A percentile compares a stretch with the other conserved stretches of the same genome.
These are phyloP conservation scores for Drosophila chauvacae DNA, from an alignment of 1,140 invertebrate genomes.

Conservation along the genomic window DNA sequence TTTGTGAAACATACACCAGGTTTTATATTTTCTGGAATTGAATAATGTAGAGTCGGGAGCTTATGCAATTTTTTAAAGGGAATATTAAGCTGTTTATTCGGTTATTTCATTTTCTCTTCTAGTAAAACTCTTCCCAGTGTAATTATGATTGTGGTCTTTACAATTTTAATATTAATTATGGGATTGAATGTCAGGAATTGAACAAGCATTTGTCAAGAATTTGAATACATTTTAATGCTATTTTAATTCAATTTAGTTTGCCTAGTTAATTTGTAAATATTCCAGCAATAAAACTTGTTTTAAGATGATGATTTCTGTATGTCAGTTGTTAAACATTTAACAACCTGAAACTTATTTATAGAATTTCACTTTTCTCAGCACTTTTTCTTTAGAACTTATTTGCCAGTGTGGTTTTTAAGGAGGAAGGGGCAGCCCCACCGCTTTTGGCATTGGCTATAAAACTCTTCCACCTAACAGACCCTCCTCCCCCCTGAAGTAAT, in stretches of 20 bases:
- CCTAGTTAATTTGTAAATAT: neutral
- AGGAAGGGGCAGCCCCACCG: too few species aligned
- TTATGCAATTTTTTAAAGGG: neutral
- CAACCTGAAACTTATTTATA: neutral
- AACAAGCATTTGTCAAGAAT: neutral
- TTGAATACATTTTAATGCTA: too few species aligned
- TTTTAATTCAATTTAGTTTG: neutral
- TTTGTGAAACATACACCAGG: too few species aligned
- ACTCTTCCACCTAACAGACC: slow-evolving; percentile 12
- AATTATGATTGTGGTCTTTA: neutral
- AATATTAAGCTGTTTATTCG: neutral
- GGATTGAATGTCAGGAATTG: neutral
- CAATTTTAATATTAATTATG: neutral
- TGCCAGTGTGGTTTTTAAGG: neutral
- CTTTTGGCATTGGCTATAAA: slow-evolving; percentile 22
- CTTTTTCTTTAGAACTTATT: neutral
- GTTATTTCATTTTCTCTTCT: neutral
- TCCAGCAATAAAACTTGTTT: neutral
- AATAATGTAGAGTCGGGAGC: neutral
- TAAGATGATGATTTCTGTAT: neutral
- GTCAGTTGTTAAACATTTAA: neutral
- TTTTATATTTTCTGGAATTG: neutral
- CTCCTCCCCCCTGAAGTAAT: neutral
- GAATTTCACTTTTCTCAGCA: neutral
- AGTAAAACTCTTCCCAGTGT: neutral